A percentile compares a stretch with the other conserved stretches of the same genome.
Evolutionary conservation across 2,797 vertebrate species (phyloP).

Genomic region (Sitta carolinensis): DNA sequence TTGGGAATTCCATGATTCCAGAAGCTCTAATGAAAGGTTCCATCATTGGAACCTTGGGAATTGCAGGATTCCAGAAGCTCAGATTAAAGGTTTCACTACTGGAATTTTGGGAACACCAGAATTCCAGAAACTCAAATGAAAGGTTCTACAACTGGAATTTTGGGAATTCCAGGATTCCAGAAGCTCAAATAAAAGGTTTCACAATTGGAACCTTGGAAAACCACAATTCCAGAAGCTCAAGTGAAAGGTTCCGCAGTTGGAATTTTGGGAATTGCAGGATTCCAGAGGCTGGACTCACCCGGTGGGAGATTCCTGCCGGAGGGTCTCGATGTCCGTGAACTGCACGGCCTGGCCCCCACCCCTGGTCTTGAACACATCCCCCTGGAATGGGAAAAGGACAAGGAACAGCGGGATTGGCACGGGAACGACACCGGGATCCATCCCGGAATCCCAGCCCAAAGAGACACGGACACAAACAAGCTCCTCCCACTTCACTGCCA

Average conservation of each 20-base stretch:
- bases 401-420: not conserved
- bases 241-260: rapidly evolving
- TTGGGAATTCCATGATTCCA: not conserved
- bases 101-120: not conserved
- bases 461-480: rapidly evolving
- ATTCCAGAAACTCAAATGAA: not conserved
- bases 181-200: not conserved
- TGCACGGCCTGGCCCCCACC: conserved; percentile 93
- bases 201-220: no score
- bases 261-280: not conserved
- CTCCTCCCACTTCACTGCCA: not conserved
- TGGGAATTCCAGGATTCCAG: no score
- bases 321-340: conserved; percentile 94
- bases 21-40: rapidly evolving
- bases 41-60: rapidly evolving
- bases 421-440: rapidly evolving
- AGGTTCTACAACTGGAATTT: rapidly evolving
- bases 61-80: not conserved
- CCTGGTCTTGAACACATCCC: conserved; percentile 91
- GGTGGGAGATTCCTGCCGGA: conserved; percentile 86
- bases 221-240: no score
- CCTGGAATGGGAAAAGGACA: conserved; percentile 73
- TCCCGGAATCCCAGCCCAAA: not conserved
- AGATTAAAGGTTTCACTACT: no score
- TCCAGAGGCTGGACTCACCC: conserved; percentile 60